A percentile compares a stretch with the other conserved stretches of the same genome.
Evolutionary conservation across 1,140 invertebrate species (phyloP).

Genomic region (Drosophila takahashii): DNA sequence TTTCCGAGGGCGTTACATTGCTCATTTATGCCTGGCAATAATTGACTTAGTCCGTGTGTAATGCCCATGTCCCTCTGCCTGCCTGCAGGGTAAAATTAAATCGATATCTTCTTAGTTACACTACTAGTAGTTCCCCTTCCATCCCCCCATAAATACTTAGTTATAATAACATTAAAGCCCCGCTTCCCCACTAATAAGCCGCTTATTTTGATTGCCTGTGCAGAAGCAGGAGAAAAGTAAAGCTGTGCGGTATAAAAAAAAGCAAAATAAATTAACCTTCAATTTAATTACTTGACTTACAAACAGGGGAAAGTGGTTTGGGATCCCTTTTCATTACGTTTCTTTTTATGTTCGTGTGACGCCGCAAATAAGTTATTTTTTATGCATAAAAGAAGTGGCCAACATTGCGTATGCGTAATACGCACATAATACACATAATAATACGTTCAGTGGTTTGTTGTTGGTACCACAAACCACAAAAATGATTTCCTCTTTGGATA

Average conservation of each 20-base stretch:
- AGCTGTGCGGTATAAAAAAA: slow-evolving; percentile 5
- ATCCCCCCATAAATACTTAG: slow-evolving; percentile 37
- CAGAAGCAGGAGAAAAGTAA: not conserved
- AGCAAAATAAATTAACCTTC: slow-evolving; percentile 63
- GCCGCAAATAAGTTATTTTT: slow-evolving; percentile 55
- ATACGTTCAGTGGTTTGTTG: slow-evolving; percentile 29
- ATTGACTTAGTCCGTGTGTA: slow-evolving; percentile 44
- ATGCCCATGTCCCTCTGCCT: slow-evolving; percentile 7
- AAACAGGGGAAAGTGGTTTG: slow-evolving; percentile 1
- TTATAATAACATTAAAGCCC: slow-evolving; percentile 69
- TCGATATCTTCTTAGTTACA: slow-evolving; percentile 68
- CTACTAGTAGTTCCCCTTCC: not conserved
- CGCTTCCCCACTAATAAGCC: slow-evolving; percentile 42
- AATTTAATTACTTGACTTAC: slow-evolving; percentile 71
- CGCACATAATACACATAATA: slow-evolving; percentile 51
- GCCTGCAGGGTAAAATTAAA: slow-evolving; percentile 47
- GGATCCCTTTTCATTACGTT: slow-evolving; percentile 21
- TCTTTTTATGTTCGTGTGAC: slow-evolving; percentile 57
- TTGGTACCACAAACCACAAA: slow-evolving; percentile 11
- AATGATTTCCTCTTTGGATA: slow-evolving; percentile 15
- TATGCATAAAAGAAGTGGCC: slow-evolving; percentile 38
- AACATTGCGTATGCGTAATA: slow-evolving; percentile 59
- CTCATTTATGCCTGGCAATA: slow-evolving; percentile 52
- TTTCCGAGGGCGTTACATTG: slow-evolving; percentile 5
- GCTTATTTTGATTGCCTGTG: slow-evolving; percentile 69